phyloP scores from a whole-genome alignment of 2,797 vertebrate genomes.

The Paedocypris micromegethes region DNA sequence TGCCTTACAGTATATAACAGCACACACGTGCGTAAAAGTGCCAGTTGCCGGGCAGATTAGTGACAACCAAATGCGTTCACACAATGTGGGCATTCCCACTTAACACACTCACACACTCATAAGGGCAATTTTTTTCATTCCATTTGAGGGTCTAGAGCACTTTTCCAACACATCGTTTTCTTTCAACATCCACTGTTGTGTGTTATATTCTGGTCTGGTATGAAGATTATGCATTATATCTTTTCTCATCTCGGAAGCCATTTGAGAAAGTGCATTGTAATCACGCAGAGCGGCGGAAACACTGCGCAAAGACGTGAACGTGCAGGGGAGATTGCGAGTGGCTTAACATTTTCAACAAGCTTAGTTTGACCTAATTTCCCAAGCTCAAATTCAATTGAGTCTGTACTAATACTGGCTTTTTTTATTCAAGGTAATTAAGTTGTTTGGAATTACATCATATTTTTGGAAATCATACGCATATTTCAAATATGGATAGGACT shows the following conservation, averaged over 20 bases:
- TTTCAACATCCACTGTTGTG: too few relatives aligned
- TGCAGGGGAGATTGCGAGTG: constrained; percentile 32
- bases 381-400: not conserved
- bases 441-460: not conserved
- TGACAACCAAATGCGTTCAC: too few relatives aligned
- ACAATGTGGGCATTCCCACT: too few relatives aligned
- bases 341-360: constrained; percentile 45
- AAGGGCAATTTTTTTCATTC: too few relatives aligned
- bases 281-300: not conserved
- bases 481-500: too few relatives aligned
- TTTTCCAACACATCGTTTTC: too few relatives aligned
- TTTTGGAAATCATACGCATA: not conserved
- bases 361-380: constrained; percentile 42
- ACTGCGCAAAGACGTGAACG: not conserved
- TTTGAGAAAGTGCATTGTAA: constrained; percentile 11
- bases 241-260: not conserved
- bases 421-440: constrained; percentile 10
- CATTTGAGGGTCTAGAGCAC: too few relatives aligned
- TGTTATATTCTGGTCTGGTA: not conserved
- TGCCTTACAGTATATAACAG: too few relatives aligned
- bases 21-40: too few relatives aligned
- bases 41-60: too few relatives aligned
- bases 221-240: not conserved
- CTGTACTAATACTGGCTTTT: not conserved
- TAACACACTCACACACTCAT: too few relatives aligned